Evolutionary conservation across 2,797 vertebrate genomes (phyloP).

Genomic region (Morus bassanus): DNA sequence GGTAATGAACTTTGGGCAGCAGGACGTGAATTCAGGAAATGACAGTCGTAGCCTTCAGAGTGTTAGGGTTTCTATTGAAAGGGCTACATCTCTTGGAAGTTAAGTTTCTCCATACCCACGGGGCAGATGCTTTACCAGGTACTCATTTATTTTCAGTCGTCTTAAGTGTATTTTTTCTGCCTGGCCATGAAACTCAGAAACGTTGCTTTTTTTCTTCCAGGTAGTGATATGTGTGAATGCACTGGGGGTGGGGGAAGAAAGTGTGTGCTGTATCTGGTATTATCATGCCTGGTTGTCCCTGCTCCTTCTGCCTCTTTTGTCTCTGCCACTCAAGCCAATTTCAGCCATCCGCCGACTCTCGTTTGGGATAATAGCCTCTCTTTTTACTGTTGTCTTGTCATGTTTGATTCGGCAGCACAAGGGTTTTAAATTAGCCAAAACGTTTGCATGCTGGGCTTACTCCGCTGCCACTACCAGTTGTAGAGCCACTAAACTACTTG

Average conservation of each 20-base stretch:
- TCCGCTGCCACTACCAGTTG: slow-evolving; percentile 50
- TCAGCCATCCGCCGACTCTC: slow-evolving; percentile 68
- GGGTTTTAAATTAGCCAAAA: slow-evolving; percentile 79
- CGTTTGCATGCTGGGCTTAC: slow-evolving; percentile 71
- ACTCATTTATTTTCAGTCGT: neutral
- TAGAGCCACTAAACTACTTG: slow-evolving; percentile 67
- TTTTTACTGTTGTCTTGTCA: slow-evolving; percentile 74
- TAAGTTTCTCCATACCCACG: neutral
- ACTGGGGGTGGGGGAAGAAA: neutral
- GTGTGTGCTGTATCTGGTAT: slow-evolving; percentile 1
- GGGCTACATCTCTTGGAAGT: neutral
- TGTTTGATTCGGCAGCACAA: slow-evolving; percentile 75
- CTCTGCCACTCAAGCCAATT: slow-evolving; percentile 74
- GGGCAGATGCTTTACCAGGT: neutral
- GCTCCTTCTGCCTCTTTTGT: slow-evolving; percentile 57
- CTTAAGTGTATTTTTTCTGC: neutral
- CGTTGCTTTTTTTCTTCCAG: neutral
- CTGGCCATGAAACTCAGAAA: neutral
- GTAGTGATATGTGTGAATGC: neutral
- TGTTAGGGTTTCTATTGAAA: neutral
- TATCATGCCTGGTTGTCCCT: slow-evolving; percentile 51
- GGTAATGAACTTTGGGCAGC: neutral
- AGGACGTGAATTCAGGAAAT: slow-evolving; percentile 8
- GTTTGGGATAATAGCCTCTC: slow-evolving; percentile 77
- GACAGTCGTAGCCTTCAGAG: neutral